Evolutionary conservation across 2,888 invertebrate genomes (phyloP).

Genomic region (Parochlus steinenii): DNA sequence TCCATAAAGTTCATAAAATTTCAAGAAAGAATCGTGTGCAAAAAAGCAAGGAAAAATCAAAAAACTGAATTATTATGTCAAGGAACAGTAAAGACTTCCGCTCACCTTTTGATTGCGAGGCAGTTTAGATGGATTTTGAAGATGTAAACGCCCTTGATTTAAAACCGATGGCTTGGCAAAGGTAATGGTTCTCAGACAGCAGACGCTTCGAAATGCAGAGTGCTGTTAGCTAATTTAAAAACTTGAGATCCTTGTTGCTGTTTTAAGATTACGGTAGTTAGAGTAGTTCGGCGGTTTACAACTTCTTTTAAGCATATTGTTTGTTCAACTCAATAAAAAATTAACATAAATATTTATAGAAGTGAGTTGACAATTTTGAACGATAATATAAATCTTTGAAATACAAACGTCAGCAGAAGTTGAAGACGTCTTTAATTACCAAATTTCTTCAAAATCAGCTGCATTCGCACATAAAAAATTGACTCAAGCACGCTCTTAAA

Average conservation of each 20-base stretch:
- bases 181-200: conserved; percentile 6
- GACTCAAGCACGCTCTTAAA: too few species aligned
- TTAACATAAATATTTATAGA: conserved; percentile 2
- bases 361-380: too few species aligned
- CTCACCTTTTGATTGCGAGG: conserved; percentile 11
- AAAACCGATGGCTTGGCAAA: conserved; percentile 2
- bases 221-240: not conserved
- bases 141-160: conserved; percentile 8
- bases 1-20: conserved; percentile 4
- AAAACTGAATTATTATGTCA: conserved; percentile 4
- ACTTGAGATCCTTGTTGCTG: not conserved
- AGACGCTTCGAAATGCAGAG: not conserved
- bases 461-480: too few species aligned
- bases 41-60: not conserved
- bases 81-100: conserved; percentile 8
- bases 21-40: not conserved
- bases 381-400: too few species aligned
- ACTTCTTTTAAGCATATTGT: too few species aligned
- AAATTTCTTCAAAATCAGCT: too few species aligned
- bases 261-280: too few species aligned
- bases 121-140: conserved; percentile 3
- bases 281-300: too few species aligned
- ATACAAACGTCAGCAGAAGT: too few species aligned
- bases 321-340: not conserved
- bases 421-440: too few species aligned